phyloP scores from a whole-genome alignment of 2,888 invertebrate species.

The Acrobasis repandana region DNA sequence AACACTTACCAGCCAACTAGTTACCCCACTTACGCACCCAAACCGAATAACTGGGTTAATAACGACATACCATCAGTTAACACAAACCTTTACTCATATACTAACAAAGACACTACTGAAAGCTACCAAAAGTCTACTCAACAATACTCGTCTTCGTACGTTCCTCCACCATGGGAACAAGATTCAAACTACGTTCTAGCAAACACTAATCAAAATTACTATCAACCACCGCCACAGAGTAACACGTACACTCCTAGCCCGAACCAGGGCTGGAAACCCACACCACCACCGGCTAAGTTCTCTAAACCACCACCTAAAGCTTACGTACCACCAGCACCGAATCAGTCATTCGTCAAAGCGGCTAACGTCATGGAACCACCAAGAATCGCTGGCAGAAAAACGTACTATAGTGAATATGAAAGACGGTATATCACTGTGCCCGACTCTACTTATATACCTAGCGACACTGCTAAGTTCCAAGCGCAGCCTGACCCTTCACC shows the following conservation, averaged over 20 bases:
- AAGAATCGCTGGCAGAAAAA: conserved; percentile 67
- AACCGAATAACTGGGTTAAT: conserved; percentile 58
- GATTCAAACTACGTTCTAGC: conserved; percentile 62
- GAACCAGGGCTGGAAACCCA: conserved; percentile 58
- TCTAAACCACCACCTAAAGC: conserved; percentile 64
- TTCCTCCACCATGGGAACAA: conserved; percentile 79
- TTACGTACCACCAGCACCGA: conserved; percentile 75
- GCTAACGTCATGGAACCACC: conserved; percentile 53
- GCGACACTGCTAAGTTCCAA: conserved; percentile 63
- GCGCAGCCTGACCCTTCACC: conserved; percentile 74
- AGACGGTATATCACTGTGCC: conserved; percentile 76
- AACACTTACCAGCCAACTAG: conserved; percentile 46
- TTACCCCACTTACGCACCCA: conserved; percentile 58
- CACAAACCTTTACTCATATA: conserved; percentile 55
- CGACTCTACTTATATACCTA: conserved; percentile 71
- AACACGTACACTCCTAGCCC: conserved; percentile 44
- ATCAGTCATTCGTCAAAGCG: conserved; percentile 72
- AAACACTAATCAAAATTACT: conserved; percentile 55
- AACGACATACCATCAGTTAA: conserved; percentile 42
- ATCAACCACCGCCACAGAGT: conserved; percentile 54
- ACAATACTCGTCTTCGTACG: conserved; percentile 67
- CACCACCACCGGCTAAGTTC: conserved; percentile 55
- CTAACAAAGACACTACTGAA: conserved; percentile 54
- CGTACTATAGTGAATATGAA: conserved; percentile 78
- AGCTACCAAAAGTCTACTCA: conserved; percentile 61